Conservation (phyloP, 2,888 invertebrate species). For the Eucera pruinosa region DNA sequence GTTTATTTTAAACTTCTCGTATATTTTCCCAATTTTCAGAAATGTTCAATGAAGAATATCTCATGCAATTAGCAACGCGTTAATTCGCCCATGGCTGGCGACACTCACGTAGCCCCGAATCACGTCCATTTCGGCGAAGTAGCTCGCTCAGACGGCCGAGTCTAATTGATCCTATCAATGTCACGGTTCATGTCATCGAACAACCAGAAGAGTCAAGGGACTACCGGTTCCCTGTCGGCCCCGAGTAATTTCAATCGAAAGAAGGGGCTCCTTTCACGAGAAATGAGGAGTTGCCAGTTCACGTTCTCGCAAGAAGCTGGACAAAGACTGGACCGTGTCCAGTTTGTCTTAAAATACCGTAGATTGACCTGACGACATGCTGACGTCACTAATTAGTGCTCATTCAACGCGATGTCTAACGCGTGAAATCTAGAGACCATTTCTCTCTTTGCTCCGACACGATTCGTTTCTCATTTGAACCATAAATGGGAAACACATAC, state of each 20-base stretch:
- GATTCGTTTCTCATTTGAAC: background rate
- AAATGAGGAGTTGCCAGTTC: constrained; percentile 31
- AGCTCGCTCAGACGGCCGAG: constrained; percentile 41
- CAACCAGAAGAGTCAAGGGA: background rate
- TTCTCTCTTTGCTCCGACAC: background rate
- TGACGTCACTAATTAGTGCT: constrained; percentile 84
- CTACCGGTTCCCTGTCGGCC: background rate
- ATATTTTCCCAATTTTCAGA: too few relatives aligned
- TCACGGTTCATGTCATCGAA: constrained; percentile 50
- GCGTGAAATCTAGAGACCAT: constrained; percentile 53
- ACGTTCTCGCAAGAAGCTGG: constrained; percentile 40
- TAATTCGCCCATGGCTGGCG: constrained; percentile 3
- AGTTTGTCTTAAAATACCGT: constrained; percentile 81
- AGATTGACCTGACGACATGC: constrained; percentile 82
- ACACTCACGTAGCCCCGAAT: constrained; percentile 80
- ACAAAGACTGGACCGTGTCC: constrained; percentile 73
- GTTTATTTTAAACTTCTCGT: too few relatives aligned
- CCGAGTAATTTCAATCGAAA: background rate
- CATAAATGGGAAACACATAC: too few relatives aligned
- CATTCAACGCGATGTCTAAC: constrained; percentile 72
- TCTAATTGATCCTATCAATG: constrained; percentile 50
- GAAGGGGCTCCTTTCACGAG: background rate
- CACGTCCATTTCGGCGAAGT: constrained; percentile 74
- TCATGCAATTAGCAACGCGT: constrained; percentile 20
- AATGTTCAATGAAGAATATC: too few relatives aligned